phyloP scores from a whole-genome alignment of 37 sponge, comb jelly and placozoan species.

The Mnemiopsis leidyi region DNA sequence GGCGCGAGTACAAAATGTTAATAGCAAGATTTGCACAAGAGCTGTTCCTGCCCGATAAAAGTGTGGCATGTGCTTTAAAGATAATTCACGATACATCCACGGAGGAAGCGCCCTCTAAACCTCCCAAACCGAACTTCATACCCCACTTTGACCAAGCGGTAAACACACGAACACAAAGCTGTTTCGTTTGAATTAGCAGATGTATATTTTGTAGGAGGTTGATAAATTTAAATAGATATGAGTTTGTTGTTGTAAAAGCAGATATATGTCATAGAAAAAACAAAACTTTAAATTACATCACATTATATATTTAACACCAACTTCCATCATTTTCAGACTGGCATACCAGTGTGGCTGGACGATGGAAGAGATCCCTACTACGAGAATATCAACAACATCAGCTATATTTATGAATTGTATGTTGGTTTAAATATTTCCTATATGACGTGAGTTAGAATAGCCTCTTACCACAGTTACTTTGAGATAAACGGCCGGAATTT shows the following conservation, averaged over 20 bases:
- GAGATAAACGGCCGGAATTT: no score
- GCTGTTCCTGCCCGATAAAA: neutral
- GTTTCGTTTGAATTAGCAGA: neutral
- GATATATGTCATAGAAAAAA: no score
- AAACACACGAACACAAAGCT: no score
- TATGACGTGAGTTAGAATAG: no score
- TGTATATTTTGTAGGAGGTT: no score
- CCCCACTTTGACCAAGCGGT: neutral
- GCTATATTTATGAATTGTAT: constrained; percentile 8
- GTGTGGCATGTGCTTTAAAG: neutral
- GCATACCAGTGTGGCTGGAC: neutral
- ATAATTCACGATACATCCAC: neutral
- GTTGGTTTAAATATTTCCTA: no score
- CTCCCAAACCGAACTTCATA: neutral
- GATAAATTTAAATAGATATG: no score
- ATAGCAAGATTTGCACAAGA: neutral
- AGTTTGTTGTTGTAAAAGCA: no score
- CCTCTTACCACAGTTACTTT: no score
- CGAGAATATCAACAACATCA: constrained; percentile 4
- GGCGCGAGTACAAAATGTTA: constrained; percentile 1
- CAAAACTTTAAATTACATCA: no score
- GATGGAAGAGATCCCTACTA: neutral
- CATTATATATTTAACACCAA: no score
- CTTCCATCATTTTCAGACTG: neutral
- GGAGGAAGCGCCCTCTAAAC: neutral